These are phyloP conservation scores for Lamprologus sp. DNA, from an alignment of 2,113 vertebrate species.

Conservation along the genomic window DNA sequence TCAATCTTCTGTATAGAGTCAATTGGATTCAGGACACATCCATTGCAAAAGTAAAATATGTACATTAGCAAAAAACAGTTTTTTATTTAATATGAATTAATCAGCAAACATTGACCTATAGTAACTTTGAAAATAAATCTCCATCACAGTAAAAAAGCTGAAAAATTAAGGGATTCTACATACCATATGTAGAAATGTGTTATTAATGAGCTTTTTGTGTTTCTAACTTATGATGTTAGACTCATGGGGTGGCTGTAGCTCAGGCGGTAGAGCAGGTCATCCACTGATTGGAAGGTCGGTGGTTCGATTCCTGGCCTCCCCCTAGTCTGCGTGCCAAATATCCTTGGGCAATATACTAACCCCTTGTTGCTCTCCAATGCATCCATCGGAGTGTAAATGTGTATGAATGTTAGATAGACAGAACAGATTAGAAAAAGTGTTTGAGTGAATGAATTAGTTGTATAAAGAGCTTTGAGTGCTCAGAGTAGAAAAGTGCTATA, in stretches of 20 bases:
- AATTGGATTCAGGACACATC: neutral
- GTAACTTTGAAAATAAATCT: neutral
- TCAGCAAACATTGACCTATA: neutral
- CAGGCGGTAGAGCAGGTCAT: neutral
- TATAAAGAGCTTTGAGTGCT: neutral
- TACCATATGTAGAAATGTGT: rapidly evolving
- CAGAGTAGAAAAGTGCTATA: neutral
- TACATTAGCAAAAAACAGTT: rapidly evolving
- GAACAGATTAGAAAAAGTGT: neutral
- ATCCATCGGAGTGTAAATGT: neutral
- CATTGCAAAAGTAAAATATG: neutral
- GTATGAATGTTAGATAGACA: neutral
- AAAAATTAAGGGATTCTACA: rapidly evolving
- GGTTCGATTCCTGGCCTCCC: rapidly evolving
- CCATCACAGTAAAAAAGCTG: neutral
- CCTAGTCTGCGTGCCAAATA: neutral
- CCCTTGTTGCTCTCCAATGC: neutral
- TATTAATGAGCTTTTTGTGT: neutral
- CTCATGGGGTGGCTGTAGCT: neutral
- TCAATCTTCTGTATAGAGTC: neutral
- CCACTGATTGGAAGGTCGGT: neutral
- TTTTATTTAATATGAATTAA: neutral
- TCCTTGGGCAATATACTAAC: rapidly evolving
- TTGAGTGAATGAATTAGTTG: neutral
- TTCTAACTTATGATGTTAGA: neutral